Evolutionary conservation across 2,888 invertebrate genomes (phyloP), one percentile per base, ranked within the genome.

Genomic region (Lithosia quadra): DNA sequence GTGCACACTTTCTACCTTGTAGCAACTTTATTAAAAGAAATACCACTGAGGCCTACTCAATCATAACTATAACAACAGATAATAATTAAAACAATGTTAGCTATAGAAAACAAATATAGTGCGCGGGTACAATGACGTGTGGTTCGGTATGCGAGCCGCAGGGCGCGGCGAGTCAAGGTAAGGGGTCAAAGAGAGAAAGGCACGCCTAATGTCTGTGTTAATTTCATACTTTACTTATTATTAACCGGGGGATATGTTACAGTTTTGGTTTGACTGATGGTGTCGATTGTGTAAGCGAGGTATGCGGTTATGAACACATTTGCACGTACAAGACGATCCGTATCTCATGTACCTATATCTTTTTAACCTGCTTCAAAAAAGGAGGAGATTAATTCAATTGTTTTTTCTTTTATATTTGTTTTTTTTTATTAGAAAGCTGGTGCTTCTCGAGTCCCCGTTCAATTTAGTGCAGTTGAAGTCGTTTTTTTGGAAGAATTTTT

Each of bases 161-260:
- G 90, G 93, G 94, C 90, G 94, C 91, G 94, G 89, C 94, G 84
- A 92, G 94, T 94, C 94, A 94, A 94, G 94, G 94, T 86, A 81
- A 92, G 90, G 87, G 94, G 94, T 94, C 94, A 92, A 77, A 67
- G 83, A 90, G 90, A 91, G 94, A 94, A 94, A 94, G 94, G 94
- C 90, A 87, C 76, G 82, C 84, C 86, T 89, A 86, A 89, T 88
- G 90, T 90, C 87, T 90, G 86, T 86, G 86, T 91, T 89, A 88
- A 91, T 89, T 89, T 87, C 84, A 85, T 85, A 82, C 81, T 84
- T 71, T 74, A 80, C 75, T 79, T 83, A 81, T 79, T 81, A 71
- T 67, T 71, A 67, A 70, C 63, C 55, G 13, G 24, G 18, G 57
- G 28, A 55, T 63, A 65, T 66, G 66, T 65, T 65, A 68, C 60